A percentile compares a stretch with the other conserved stretches of the same genome.
phyloP scores from a whole-genome alignment of 2,113 vertebrate genomes.

The Heterocephalus glaber region DNA sequence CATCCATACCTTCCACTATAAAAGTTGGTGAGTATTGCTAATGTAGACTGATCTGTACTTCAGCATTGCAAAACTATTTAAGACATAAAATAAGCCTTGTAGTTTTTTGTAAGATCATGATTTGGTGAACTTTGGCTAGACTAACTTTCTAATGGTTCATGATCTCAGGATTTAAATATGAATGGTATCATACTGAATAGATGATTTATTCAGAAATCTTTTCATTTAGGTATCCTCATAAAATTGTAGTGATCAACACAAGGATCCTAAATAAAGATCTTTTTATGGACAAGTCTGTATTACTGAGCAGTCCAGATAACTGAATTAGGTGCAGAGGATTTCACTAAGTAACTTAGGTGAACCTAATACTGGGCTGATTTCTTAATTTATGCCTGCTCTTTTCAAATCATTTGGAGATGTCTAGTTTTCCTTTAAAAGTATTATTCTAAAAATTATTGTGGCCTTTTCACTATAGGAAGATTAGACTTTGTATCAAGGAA shows the following conservation, averaged over 20 bases:
- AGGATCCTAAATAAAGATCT: background rate
- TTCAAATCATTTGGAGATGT: background rate
- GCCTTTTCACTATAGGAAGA: background rate
- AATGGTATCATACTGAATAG: background rate
- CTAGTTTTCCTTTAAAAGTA: background rate
- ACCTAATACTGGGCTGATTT: conserved; percentile 1
- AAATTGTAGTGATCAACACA: background rate
- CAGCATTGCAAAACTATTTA: background rate
- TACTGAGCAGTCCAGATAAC: background rate
- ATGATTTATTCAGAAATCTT: conserved; percentile 20
- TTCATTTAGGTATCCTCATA: background rate
- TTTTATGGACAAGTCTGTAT: background rate
- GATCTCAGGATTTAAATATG: conserved; percentile 7
- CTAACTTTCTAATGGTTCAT: conserved; percentile 6
- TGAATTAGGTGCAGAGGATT: conserved; percentile 13
- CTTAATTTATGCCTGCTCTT: conserved; percentile 7
- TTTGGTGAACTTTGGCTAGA: conserved; percentile 9
- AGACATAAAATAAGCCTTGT: background rate
- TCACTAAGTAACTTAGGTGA: background rate
- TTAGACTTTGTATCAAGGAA: background rate
- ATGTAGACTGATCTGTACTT: background rate
- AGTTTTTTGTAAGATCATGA: background rate
- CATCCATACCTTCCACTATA: background rate
- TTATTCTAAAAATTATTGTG: background rate
- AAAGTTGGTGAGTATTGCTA: background rate